Evolutionary conservation across 1,140 invertebrate genomes (phyloP).

Genomic region (Leptopilina boulardi): DNA sequence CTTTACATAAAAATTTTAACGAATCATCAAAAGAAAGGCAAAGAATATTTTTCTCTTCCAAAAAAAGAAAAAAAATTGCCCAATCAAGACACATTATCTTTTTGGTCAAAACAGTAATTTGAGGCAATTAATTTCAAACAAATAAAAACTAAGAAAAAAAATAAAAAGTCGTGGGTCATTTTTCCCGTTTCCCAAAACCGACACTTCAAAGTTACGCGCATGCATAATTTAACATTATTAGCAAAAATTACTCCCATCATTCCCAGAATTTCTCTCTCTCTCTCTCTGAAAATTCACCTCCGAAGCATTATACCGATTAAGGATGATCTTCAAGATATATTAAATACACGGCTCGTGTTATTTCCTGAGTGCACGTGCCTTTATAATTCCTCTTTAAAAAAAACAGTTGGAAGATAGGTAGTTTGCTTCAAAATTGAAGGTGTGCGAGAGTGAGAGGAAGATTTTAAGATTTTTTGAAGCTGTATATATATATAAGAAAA

Average conservation of each 20-base stretch:
- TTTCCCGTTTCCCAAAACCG: background rate
- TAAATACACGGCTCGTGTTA: slow-evolving; percentile 21
- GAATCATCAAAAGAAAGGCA: too few relatives aligned
- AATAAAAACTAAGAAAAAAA: too few relatives aligned
- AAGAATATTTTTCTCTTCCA: too few relatives aligned
- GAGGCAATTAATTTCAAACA: background rate
- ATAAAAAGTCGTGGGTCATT: background rate
- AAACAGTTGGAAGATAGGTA: slow-evolving; percentile 33
- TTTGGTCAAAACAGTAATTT: background rate
- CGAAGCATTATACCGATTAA: background rate
- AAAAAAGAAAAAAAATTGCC: too few relatives aligned
- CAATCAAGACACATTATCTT: too few relatives aligned
- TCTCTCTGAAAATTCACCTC: background rate
- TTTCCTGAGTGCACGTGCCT: slow-evolving; percentile 51
- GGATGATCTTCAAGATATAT: background rate
- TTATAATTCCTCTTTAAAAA: slow-evolving; percentile 36
- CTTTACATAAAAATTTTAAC: too few relatives aligned
- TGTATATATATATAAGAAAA: background rate
- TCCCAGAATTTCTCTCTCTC: too few relatives aligned
- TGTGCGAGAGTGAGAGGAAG: slow-evolving; percentile 1
- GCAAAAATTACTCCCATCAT: background rate
- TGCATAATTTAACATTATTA: background rate
- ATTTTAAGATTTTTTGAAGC: background rate
- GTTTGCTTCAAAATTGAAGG: too few relatives aligned
- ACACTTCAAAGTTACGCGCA: background rate